A percentile compares a stretch with the other conserved stretches of the same genome.
Evolutionary conservation across 1,140 invertebrate species (phyloP).

Genomic region (Anagrus nilaparvatae): DNA sequence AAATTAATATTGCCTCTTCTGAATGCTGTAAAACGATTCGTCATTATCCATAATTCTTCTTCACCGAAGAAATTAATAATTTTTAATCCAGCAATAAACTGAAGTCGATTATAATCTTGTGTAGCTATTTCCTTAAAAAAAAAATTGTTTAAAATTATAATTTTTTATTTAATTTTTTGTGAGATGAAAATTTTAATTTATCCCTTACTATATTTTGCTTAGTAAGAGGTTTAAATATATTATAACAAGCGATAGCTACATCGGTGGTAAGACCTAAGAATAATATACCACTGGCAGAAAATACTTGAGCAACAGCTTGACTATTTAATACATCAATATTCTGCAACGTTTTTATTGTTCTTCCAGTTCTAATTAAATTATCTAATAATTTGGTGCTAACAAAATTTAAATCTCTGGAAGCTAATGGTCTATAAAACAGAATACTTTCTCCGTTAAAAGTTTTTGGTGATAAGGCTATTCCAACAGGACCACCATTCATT

Average conservation of each 20-base stretch:
- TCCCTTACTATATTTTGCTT: constrained; percentile 17
- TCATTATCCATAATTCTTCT: constrained; percentile 1
- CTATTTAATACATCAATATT: too few species aligned
- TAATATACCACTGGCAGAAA: constrained; percentile 27
- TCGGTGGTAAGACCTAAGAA: constrained; percentile 29
- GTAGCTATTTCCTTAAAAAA: constrained; percentile 36
- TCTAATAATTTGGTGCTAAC: too few species aligned
- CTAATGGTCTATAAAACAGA: too few species aligned
- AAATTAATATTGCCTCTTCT: neutral
- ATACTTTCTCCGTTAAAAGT: too few species aligned
- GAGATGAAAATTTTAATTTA: too few species aligned
- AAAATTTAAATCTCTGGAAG: too few species aligned
- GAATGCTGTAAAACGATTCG: neutral
- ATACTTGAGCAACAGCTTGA: constrained; percentile 21
- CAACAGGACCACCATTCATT: too few species aligned
- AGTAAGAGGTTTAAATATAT: constrained; percentile 16
- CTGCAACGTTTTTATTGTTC: too few species aligned
- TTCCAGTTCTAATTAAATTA: too few species aligned
- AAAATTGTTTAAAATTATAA: too few species aligned
- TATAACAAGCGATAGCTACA: constrained; percentile 34
- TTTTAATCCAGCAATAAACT: neutral
- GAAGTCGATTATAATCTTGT: neutral
- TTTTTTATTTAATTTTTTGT: too few species aligned
- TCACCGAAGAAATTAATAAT: constrained; percentile 22
- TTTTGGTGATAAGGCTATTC: too few species aligned